Percentiles rank a stretch among this genome's conserved stretches.
These are phyloP conservation scores for Enteromius thamalakanensis DNA, from an alignment of 2,797 vertebrate genomes.

Conservation along the genomic window DNA sequence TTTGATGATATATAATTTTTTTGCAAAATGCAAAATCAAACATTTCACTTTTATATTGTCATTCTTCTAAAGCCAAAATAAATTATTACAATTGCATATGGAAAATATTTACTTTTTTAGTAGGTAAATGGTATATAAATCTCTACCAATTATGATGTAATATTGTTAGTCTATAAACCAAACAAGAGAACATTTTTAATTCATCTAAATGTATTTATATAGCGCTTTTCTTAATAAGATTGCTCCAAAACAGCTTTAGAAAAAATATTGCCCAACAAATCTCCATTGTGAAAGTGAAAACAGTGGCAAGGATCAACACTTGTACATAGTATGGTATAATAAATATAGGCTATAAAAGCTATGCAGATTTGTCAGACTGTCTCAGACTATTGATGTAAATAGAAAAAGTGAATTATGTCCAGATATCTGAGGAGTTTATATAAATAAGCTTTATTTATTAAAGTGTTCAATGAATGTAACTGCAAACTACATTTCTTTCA, in stretches of 20 bases:
- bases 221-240: background rate
- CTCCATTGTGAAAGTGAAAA: background rate
- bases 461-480: background rate
- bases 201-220: background rate
- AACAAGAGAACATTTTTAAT: background rate
- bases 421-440: background rate
- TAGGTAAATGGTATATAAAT: background rate
- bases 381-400: background rate
- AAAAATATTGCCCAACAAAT: background rate
- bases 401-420: background rate
- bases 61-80: background rate
- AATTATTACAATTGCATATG: background rate
- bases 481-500: constrained; percentile 8
- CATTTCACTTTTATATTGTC: background rate
- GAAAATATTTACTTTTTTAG: background rate
- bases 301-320: background rate
- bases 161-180: background rate
- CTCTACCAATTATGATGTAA: background rate
- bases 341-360: background rate
- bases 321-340: background rate
- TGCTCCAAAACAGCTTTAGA: background rate
- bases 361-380: background rate
- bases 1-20: background rate
- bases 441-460: background rate
- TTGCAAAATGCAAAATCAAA: background rate